These are phyloP conservation scores for Tetramorium simillimum DNA, from an alignment of 1,140 invertebrate species.

Conservation along the genomic window DNA sequence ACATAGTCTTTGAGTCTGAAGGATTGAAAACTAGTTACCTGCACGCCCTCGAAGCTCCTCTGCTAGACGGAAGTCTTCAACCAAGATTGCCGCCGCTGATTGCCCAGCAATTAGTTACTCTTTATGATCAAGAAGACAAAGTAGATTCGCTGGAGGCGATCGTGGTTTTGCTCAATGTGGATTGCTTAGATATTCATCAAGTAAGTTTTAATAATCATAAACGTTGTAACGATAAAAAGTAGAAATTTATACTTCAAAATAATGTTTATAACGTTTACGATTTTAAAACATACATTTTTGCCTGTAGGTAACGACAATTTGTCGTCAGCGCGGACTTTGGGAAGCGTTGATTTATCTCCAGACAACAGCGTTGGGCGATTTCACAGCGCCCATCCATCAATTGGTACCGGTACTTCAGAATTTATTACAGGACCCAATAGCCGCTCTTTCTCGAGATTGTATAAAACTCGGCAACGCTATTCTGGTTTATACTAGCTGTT, in stretches of 20 bases:
- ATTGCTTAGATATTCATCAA: constrained; percentile 95
- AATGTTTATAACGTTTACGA: background rate
- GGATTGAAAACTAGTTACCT: constrained; percentile 83
- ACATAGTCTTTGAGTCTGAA: constrained; percentile 83
- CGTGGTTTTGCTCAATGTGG: constrained; percentile 93
- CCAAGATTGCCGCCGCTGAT: constrained; percentile 87
- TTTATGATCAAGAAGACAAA: constrained; percentile 87
- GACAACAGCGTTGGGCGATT: constrained; percentile 94
- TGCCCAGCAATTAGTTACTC: constrained; percentile 88
- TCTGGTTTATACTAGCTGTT: constrained; percentile 97
- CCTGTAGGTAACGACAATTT: constrained; percentile 89
- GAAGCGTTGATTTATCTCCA: constrained; percentile 96
- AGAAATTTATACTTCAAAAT: background rate
- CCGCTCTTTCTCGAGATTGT: constrained; percentile 82
- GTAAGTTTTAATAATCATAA: constrained; percentile 78
- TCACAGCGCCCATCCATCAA: constrained; percentile 93
- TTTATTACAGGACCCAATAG: constrained; percentile 76
- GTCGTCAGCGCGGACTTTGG: constrained; percentile 92
- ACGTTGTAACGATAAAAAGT: background rate
- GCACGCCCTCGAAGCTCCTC: constrained; percentile 84
- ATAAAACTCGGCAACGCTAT: constrained; percentile 94
- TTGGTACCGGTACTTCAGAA: constrained; percentile 87
- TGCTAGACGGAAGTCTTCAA: constrained; percentile 85
- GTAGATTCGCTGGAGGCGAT: constrained; percentile 91
- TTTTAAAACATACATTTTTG: background rate